phyloP scores from a whole-genome alignment of 2,888 invertebrate species.

The Aphidius colemani region DNA sequence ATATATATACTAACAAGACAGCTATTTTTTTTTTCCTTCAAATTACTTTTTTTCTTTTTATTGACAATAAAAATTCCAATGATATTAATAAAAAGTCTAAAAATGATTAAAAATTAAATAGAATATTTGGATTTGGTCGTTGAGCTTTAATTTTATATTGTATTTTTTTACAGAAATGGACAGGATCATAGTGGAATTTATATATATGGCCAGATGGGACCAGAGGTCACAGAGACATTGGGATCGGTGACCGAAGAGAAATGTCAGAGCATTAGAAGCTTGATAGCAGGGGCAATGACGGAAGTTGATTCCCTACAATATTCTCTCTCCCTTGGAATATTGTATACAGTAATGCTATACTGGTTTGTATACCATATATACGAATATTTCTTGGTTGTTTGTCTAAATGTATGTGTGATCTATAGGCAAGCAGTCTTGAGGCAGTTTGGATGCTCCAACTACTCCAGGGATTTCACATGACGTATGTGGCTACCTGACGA shows the following conservation, averaged over 20 bases:
- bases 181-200: no score
- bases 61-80: no score
- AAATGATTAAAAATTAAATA: no score
- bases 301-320: conserved; percentile 58
- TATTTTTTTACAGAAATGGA: no score
- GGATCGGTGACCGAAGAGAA: conserved; percentile 58
- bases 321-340: conserved; percentile 6
- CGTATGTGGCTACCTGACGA: conserved; percentile 61
- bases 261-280: conserved; percentile 55
- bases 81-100: no score
- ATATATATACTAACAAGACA: no score
- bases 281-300: conserved; percentile 57
- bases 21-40: no score
- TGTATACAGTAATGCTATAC: neutral
- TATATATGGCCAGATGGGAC: conserved; percentile 14
- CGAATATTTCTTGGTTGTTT: conserved; percentile 35
- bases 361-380: no score
- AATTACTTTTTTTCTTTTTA: no score
- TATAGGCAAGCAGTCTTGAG: conserved; percentile 53
- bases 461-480: conserved; percentile 55
- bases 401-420: conserved; percentile 55
- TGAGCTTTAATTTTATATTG: no score
- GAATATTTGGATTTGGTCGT: no score
- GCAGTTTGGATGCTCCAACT: conserved; percentile 44
- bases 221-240: conserved; percentile 33